Conservation (phyloP, 1,140 invertebrate genomes). For the Hylaeus volcanicus region DNA sequence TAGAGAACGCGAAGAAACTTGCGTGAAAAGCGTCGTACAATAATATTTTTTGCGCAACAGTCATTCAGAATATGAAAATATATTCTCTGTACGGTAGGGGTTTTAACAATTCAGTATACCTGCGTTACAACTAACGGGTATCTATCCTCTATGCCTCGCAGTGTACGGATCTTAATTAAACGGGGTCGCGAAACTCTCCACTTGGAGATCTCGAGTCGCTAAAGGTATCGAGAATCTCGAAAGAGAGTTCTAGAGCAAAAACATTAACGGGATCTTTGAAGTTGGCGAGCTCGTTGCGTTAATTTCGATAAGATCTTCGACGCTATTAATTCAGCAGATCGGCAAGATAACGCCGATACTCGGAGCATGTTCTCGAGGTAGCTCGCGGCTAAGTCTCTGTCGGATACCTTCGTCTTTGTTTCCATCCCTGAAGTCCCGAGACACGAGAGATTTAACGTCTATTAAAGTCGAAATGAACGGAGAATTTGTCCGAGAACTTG, state of each 20-base stretch:
- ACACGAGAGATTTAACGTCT: background rate
- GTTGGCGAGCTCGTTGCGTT: background rate
- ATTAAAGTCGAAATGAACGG: background rate
- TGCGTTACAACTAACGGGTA: background rate
- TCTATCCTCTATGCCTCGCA: background rate
- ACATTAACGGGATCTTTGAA: conserved; percentile 6
- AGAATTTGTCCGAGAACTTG: background rate
- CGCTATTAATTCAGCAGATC: background rate
- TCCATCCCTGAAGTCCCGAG: background rate
- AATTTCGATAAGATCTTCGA: conserved; percentile 15
- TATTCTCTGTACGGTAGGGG: too few species aligned
- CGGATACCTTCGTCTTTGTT: background rate
- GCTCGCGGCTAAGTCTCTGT: background rate
- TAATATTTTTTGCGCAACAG: conserved; percentile 1
- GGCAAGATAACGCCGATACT: background rate
- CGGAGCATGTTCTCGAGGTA: background rate
- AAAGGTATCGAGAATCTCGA: conserved; percentile 19
- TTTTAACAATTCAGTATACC: background rate
- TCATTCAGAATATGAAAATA: background rate
- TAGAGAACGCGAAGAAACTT: background rate
- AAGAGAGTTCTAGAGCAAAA: background rate
- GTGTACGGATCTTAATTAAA: conserved; percentile 13
- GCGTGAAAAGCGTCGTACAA: background rate
- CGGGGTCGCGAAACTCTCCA: conserved; percentile 4
- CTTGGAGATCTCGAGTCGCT: background rate